A percentile compares a stretch with the other conserved stretches of the same genome.
Evolutionary conservation across 2,797 vertebrate genomes (phyloP).

Genomic region (Lepilemur septentrionalis): DNA sequence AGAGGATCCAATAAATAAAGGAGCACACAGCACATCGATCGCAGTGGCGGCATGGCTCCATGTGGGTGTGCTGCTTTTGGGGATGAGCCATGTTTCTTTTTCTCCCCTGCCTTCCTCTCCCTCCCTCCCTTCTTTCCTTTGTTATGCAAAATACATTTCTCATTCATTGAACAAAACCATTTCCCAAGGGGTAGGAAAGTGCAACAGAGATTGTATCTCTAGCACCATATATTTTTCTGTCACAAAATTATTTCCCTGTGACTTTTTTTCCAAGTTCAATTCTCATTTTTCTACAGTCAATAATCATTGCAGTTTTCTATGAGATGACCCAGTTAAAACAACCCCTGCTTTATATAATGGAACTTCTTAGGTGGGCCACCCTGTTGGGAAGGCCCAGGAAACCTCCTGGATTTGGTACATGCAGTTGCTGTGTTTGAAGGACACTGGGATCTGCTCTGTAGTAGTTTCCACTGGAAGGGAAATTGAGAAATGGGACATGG

Average conservation of each 20-base stretch:
- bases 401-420: background rate
- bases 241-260: background rate
- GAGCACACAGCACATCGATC: background rate
- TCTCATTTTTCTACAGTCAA: background rate
- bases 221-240: background rate
- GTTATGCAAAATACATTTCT: background rate
- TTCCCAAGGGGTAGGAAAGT: background rate
- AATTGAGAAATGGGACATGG: background rate
- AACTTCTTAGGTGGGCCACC: background rate
- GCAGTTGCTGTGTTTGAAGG: background rate
- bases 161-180: background rate
- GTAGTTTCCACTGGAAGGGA: background rate
- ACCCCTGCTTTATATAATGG: background rate
- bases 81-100: background rate
- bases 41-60: background rate
- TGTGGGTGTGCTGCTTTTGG: background rate
- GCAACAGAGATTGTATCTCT: background rate
- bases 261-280: background rate
- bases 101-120: rapidly evolving
- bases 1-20: conserved; percentile 48
- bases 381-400: background rate
- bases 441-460: background rate
- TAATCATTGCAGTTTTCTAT: background rate
- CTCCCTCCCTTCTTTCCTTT: background rate
- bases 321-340: background rate